A percentile compares a stretch with the other conserved stretches of the same genome.
These are phyloP conservation scores for Notarius lentiginosus DNA, from an alignment of 2,113 vertebrate genomes.

Conservation along the genomic window DNA sequence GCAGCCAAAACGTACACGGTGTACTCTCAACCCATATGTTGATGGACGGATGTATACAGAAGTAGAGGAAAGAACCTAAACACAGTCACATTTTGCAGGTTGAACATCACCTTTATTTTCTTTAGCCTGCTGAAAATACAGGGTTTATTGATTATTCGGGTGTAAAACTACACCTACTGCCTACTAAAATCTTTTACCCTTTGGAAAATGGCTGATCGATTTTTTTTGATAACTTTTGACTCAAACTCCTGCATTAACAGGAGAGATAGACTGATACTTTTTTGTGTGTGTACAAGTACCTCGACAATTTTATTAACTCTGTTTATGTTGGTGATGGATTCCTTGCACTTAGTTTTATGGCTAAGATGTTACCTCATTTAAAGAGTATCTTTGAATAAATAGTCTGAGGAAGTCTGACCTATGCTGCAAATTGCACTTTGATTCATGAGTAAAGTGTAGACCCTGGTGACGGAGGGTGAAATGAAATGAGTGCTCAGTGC, in stretches of 20 bases:
- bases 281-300: not conserved
- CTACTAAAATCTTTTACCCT: not conserved
- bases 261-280: not conserved
- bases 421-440: not conserved
- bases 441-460: not conserved
- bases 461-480: not conserved
- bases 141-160: not conserved
- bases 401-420: not conserved
- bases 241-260: not conserved
- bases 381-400: not conserved
- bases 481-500: not conserved
- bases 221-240: not conserved
- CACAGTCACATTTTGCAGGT: not conserved
- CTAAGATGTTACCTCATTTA: not conserved
- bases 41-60: not conserved
- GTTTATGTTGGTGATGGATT: not conserved
- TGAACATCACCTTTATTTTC: not conserved
- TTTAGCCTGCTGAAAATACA: not conserved
- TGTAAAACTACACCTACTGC: not conserved
- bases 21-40: too few species aligned
- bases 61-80: not conserved
- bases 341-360: not conserved
- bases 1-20: too few species aligned
- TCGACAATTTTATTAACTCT: not conserved
- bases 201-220: not conserved